Evolutionary conservation across 2,888 invertebrate species (phyloP).

Genomic region (Andrena praecox): DNA sequence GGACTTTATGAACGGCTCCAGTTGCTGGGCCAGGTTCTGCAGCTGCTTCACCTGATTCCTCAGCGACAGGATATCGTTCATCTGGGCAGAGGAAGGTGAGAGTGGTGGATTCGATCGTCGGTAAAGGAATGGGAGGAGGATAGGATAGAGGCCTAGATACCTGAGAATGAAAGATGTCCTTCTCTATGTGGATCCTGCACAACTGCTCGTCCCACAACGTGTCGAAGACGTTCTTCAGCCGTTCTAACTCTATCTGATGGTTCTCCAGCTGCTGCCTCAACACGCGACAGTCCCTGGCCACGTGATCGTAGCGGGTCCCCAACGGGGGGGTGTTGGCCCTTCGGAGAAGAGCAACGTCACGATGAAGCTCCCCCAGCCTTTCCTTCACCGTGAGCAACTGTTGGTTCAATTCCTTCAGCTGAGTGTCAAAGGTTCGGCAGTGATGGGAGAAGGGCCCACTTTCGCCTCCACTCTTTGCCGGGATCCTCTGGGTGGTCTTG

Average conservation of each 20-base stretch:
- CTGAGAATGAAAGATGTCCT: conserved; percentile 88
- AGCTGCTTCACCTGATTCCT: conserved; percentile 89
- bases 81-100: conserved; percentile 78
- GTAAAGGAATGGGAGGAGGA: not conserved
- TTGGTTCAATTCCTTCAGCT: conserved; percentile 87
- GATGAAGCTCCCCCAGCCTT: conserved; percentile 89
- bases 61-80: conserved; percentile 88
- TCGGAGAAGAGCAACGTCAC: conserved; percentile 89
- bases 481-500: conserved; percentile 72
- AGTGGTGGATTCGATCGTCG: no score
- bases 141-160: conserved; percentile 71
- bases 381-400: conserved; percentile 88
- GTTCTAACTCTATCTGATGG: conserved; percentile 88
- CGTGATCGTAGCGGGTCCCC: conserved; percentile 85
- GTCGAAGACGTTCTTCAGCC: conserved; percentile 87
- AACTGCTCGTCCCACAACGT: conserved; percentile 91
- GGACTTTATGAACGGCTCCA: conserved; percentile 89
- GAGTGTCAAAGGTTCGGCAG: conserved; percentile 87
- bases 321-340: conserved; percentile 86
- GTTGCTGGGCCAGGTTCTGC: conserved; percentile 87
- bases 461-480: conserved; percentile 83
- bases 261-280: conserved; percentile 88
- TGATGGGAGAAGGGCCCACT: conserved; percentile 88
- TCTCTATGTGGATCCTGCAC: conserved; percentile 90
- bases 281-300: conserved; percentile 87